A percentile compares a stretch with the other conserved stretches of the same genome.
Conservation (phyloP, 1,140 invertebrate species). For the Platorchestia sp. region DNA sequence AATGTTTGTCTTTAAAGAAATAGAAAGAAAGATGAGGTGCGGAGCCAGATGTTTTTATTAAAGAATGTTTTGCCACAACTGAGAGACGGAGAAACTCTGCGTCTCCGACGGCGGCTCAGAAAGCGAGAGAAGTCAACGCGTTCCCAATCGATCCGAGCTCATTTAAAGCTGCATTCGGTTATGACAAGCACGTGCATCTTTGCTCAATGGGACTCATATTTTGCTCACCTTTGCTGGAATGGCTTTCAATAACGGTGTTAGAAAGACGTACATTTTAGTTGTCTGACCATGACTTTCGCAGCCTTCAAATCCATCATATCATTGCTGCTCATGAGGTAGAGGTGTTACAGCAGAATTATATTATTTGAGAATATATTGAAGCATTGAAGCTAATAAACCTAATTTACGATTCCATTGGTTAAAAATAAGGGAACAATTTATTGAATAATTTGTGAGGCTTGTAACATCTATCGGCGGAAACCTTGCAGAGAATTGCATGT, state of each 20-base stretch:
- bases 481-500: neutral
- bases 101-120: constrained; percentile 13
- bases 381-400: too few species aligned
- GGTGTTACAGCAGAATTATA: too few species aligned
- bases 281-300: neutral
- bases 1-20: constrained; percentile 52
- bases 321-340: too few species aligned
- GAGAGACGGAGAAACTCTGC: neutral
- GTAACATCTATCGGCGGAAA: neutral
- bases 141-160: constrained; percentile 8
- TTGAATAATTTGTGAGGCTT: neutral
- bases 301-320: neutral
- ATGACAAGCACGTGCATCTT: neutral
- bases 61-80: constrained; percentile 48
- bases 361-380: too few species aligned
- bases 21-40: constrained; percentile 40
- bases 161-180: constrained; percentile 45
- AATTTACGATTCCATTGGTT: too few species aligned
- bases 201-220: neutral
- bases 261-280: neutral
- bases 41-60: constrained; percentile 43
- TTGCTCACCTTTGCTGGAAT: neutral
- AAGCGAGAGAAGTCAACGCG: constrained; percentile 22
- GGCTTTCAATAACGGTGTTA: neutral
- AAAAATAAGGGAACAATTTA: too few species aligned